Percentiles rank a stretch among this genome's conserved stretches.
Conservation (phyloP, 2,113 vertebrate species). For the Tachycineta bicolor region DNA sequence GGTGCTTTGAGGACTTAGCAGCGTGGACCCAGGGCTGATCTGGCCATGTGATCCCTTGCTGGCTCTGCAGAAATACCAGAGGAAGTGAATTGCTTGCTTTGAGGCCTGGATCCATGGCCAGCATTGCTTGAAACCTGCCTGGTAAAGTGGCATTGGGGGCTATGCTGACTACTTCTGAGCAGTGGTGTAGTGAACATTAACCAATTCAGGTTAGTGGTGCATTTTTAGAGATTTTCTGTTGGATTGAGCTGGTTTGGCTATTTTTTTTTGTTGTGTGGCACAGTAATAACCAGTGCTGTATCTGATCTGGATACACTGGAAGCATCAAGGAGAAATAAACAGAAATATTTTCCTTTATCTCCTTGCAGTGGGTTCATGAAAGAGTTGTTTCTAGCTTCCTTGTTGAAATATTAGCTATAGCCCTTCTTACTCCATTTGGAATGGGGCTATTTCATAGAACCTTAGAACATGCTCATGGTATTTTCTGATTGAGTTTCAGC, state of each 20-base stretch:
- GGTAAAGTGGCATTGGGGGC: neutral
- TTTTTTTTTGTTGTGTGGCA: neutral
- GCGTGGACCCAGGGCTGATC: neutral
- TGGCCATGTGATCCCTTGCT: conserved; percentile 21
- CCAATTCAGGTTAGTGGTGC: neutral
- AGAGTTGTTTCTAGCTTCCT: neutral
- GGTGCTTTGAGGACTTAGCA: conserved; percentile 8
- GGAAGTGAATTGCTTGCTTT: neutral
- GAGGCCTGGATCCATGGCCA: neutral
- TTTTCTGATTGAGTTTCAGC: neutral
- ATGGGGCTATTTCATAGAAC: neutral
- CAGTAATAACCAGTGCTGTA: neutral
- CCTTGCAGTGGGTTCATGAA: neutral
- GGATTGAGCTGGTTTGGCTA: neutral
- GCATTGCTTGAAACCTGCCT: neutral
- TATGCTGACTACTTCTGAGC: neutral
- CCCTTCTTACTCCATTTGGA: neutral
- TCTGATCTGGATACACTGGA: neutral
- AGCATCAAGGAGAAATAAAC: neutral
- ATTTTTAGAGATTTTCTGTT: neutral
- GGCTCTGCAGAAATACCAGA: neutral
- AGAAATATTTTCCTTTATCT: neutral
- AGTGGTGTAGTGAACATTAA: neutral
- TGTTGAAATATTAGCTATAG: neutral
- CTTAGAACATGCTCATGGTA: neutral